A percentile compares a stretch with the other conserved stretches of the same genome.
Conservation (phyloP, 2,797 vertebrate genomes). For the Emydoidea blandingii region DNA sequence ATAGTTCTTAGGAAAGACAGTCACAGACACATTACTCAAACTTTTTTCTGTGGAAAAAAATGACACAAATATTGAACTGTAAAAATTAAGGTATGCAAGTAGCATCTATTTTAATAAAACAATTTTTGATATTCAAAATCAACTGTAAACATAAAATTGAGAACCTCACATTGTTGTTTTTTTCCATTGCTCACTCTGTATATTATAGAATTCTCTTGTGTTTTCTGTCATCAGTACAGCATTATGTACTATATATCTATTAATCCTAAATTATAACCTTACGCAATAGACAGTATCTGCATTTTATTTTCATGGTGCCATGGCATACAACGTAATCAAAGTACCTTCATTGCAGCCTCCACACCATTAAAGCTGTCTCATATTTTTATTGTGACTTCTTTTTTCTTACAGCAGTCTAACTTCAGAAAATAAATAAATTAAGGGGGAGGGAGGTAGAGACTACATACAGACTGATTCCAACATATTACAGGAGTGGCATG, state of each 20-base stretch:
- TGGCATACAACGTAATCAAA: constrained; percentile 27
- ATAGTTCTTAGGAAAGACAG: constrained; percentile 32
- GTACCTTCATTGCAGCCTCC: not conserved
- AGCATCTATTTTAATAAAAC: constrained; percentile 30
- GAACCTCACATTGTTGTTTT: not conserved
- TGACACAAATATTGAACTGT: not conserved
- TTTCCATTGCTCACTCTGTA: not conserved
- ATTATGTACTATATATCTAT: not conserved
- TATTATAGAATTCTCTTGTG: not conserved
- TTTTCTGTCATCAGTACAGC: not conserved
- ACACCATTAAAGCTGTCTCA: constrained; percentile 18
- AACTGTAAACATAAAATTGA: not conserved
- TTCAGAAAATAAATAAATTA: not conserved
- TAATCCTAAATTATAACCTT: constrained; percentile 42
- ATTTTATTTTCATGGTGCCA: constrained; percentile 26
- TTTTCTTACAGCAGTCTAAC: not conserved
- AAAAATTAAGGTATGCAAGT: constrained; percentile 17
- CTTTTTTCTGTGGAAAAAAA: not conserved
- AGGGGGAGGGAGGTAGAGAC: not conserved
- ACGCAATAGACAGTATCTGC: not conserved
- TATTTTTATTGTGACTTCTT: constrained; percentile 23
- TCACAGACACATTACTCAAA: constrained; percentile 29
- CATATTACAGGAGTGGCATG: constrained; percentile 25
- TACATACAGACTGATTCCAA: not conserved
- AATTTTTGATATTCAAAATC: not conserved